These are phyloP conservation scores for Taeniopygia guttata DNA, from an alignment of 2,797 vertebrate species.

Conservation along the genomic window DNA sequence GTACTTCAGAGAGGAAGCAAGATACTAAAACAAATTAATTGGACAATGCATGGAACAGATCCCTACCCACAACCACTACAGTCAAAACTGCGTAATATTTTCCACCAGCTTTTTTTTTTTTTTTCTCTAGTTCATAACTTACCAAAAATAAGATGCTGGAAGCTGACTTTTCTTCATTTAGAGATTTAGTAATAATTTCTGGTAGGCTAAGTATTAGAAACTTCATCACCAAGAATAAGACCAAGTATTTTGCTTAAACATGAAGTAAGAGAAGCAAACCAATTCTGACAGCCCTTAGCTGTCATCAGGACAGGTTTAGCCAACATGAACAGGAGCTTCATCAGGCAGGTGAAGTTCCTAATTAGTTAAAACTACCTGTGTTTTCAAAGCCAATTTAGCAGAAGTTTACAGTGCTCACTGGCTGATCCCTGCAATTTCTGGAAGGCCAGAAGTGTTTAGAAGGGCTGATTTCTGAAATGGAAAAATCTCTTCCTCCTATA, in stretches of 20 bases:
- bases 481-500: background rate
- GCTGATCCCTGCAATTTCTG: background rate
- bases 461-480: background rate
- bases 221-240: background rate
- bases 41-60: conserved; percentile 30
- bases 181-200: background rate
- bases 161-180: background rate
- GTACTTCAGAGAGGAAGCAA: background rate
- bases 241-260: background rate
- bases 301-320: background rate
- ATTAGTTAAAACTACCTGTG: background rate
- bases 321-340: background rate
- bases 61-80: background rate
- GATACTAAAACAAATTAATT: background rate
- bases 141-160: conserved; percentile 14
- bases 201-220: background rate
- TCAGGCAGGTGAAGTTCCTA: background rate
- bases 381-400: background rate
- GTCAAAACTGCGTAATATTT: background rate
- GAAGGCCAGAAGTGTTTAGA: background rate
- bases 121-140: background rate
- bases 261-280: background rate
- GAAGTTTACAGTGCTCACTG: accelerated
- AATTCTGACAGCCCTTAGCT: background rate
- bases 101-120: background rate